phyloP scores from a whole-genome alignment of 2,113 vertebrate genomes.

The Pygoscelis adeliae region DNA sequence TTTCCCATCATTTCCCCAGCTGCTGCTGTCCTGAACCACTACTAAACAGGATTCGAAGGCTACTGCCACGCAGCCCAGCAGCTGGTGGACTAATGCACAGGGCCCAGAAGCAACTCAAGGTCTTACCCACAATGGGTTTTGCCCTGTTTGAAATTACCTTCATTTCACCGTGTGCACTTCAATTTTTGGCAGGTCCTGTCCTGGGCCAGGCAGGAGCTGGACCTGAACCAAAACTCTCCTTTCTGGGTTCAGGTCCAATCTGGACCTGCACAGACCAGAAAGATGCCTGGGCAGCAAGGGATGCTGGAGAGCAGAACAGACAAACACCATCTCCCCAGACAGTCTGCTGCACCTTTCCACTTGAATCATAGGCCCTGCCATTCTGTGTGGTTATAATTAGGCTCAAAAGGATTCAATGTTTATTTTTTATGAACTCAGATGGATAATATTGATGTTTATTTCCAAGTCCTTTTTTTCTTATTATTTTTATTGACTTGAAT shows the following conservation, averaged over 20 bases:
- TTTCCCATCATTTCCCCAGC: background rate
- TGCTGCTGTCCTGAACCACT: background rate
- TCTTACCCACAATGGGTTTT: background rate
- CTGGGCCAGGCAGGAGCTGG: background rate
- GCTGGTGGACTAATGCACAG: background rate
- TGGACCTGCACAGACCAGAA: background rate
- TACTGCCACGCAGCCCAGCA: background rate
- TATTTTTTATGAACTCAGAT: slow-evolving; percentile 63
- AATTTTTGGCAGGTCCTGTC: background rate
- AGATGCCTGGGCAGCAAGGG: background rate
- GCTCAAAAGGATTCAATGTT: slow-evolving; percentile 46
- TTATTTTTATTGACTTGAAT: slow-evolving; percentile 71
- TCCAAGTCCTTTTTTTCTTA: slow-evolving; percentile 56
- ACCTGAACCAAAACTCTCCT: background rate
- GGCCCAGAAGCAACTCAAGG: background rate
- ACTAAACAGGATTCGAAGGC: background rate
- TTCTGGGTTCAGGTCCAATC: background rate
- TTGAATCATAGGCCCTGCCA: background rate
- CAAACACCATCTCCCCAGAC: background rate
- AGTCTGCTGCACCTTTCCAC: background rate
- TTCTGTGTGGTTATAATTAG: slow-evolving; percentile 39
- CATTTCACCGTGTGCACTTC: background rate
- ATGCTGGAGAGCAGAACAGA: background rate
- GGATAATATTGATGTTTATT: slow-evolving; percentile 67
- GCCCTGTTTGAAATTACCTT: background rate